These are phyloP conservation scores for Tinamus major DNA, from an alignment of 2,797 vertebrate species.

Conservation along the genomic window DNA sequence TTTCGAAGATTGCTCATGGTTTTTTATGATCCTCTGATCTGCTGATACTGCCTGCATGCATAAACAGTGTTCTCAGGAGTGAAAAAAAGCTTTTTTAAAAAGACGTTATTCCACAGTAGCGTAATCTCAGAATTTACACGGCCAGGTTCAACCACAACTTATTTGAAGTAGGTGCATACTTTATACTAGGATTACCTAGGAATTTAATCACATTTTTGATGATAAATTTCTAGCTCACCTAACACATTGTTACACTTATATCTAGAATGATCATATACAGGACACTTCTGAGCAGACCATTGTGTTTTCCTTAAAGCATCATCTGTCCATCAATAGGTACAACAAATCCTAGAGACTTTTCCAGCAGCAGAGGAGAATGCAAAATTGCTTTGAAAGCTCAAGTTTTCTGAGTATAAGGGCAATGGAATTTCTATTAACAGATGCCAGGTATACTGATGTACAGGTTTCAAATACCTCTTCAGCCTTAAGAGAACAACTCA, in stretches of 20 bases:
- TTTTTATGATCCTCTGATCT: neutral
- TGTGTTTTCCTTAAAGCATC: neutral
- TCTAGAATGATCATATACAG: neutral
- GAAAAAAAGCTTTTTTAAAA: neutral
- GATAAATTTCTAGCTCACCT: neutral
- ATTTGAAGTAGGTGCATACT: neutral
- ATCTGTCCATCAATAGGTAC: neutral
- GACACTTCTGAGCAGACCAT: neutral
- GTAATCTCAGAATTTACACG: neutral
- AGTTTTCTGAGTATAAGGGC: neutral
- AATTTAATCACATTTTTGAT: neutral
- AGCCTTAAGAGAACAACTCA: neutral
- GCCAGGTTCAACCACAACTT: neutral
- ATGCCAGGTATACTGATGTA: neutral
- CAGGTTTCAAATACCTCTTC: neutral
- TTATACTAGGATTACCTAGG: neutral
- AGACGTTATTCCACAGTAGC: neutral
- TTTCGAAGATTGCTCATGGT: neutral
- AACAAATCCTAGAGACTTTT: neutral
- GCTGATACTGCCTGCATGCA: neutral
- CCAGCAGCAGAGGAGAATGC: neutral
- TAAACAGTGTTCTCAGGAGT: neutral
- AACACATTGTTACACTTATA: neutral
- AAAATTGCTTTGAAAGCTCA: neutral
- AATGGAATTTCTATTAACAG: neutral